Evolutionary conservation across 35 echinoderm and acorn worm species (phyloP).

Genomic region (Apostichopus parvimensis): DNA sequence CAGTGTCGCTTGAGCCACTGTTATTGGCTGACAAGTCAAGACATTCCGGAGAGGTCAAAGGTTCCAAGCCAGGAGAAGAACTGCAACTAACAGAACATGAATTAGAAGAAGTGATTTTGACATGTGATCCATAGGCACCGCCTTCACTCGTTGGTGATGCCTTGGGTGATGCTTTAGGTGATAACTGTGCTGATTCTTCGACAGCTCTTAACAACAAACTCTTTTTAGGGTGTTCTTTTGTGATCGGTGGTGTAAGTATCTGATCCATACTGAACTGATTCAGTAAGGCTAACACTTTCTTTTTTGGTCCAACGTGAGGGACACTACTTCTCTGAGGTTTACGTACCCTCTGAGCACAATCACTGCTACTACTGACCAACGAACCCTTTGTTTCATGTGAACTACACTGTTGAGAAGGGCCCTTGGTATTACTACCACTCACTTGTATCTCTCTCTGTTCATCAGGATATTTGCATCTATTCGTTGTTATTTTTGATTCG

Average conservation of each 20-base stretch:
- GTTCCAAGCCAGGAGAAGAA: conserved; percentile 64
- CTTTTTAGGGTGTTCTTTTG: conserved; percentile 53
- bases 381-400: conserved; percentile 22
- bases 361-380: conserved; percentile 51
- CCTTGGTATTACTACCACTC: background rate
- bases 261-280: conserved; percentile 52
- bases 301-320: conserved; percentile 49
- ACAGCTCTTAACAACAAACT: conserved; percentile 44
- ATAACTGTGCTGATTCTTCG: conserved; percentile 40
- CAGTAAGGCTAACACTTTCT: conserved; percentile 34
- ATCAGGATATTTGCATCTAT: conserved; percentile 2
- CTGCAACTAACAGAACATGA: conserved; percentile 40
- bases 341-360: background rate
- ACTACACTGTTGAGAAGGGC: background rate
- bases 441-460: conserved; percentile 19
- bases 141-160: background rate
- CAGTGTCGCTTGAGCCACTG: conserved; percentile 68
- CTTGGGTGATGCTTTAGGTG: conserved; percentile 12
- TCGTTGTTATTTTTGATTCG: background rate
- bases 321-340: background rate
- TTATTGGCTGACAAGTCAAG: conserved; percentile 78
- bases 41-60: conserved; percentile 63
- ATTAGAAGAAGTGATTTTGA: background rate
- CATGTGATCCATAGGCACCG: background rate
- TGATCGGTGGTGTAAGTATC: conserved; percentile 3